Base-by-base conservation (phyloP, 2,113 vertebrate species). In the Gymnarchus niloticus region DNA sequence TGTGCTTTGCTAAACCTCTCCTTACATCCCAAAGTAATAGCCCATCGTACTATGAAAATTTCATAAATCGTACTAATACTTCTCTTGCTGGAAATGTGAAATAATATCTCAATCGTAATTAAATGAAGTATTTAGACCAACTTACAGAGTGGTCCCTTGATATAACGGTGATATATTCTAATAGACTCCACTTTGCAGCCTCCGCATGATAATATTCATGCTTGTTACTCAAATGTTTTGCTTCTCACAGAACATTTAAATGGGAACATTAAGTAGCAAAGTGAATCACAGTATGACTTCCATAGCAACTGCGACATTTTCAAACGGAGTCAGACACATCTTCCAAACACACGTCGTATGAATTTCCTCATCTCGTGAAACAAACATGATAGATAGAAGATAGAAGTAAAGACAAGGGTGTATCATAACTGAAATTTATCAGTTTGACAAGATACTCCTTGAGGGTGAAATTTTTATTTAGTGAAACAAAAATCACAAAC, bases 11-110 rank as follows among this genome's bases (percentile, higher is more conserved):
- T 95, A 95, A 95, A 95, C 95, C 94, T 95, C 95, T 95, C 95
- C 94, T 95, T 96, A 95, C 95, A 93, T 94, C 94, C 95, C 95
- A 96, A 95, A 94, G 95, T 95, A 96, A 96, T 95, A 93, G 94
- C 93, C 94, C 95, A 95, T 93, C 93, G 94, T 95, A 95, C 94
- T 94, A 93, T 95, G 93, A 94, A 94, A 95, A 96, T 95, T 96
- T 96, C 95, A 96, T 96, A 95, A 96, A 96, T 96, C 96, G 94
- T 96, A 95, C 96, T 96, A 96, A 96, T 96, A 96, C 95, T 96
- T 96, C 96, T 94, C 95, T 96, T 95, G 95, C 95, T 96, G 95
- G 95, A 95, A 96, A 96, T 95, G 95, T 96, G 94, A 96, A 96
- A 94, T 96, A 96, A 96, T 95, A 94, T 95, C 95, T 95, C 95